Evolutionary conservation across 2,113 vertebrate genomes (phyloP).

Genomic region (Galbula dea): DNA sequence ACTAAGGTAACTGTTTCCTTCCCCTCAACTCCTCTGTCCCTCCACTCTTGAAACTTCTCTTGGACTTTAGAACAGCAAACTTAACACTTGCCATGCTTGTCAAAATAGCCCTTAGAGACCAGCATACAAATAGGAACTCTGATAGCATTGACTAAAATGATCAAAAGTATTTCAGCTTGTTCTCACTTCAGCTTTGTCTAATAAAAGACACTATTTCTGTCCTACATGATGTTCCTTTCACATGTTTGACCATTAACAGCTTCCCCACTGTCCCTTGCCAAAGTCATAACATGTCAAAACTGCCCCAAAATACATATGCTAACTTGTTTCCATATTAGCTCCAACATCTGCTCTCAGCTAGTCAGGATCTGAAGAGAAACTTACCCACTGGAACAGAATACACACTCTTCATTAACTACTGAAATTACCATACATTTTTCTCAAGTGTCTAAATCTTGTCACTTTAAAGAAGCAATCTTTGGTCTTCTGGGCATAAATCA

Average conservation of each 20-base stretch:
- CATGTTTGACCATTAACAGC: neutral
- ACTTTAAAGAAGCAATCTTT: constrained; percentile 43
- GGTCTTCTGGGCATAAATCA: constrained; percentile 49
- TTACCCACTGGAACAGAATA: neutral
- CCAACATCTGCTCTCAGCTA: neutral
- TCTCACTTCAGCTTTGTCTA: neutral
- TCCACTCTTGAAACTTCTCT: neutral
- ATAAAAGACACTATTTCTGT: neutral
- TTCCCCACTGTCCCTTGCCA: neutral
- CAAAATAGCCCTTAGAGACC: neutral
- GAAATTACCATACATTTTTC: constrained; percentile 35
- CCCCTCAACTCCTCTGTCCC: neutral
- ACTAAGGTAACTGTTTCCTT: neutral
- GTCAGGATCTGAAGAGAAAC: neutral
- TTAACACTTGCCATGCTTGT: neutral
- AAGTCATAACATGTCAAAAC: neutral
- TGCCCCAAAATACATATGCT: neutral
- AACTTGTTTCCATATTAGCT: neutral
- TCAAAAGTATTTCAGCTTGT: neutral
- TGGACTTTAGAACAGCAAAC: neutral
- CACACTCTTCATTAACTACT: neutral
- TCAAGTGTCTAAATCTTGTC: constrained; percentile 42
- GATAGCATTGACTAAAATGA: neutral
- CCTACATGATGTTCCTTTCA: neutral
- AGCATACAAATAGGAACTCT: neutral